phyloP scores from a whole-genome alignment of 2,888 invertebrate species.

The Pharmacophagus antenor region DNA sequence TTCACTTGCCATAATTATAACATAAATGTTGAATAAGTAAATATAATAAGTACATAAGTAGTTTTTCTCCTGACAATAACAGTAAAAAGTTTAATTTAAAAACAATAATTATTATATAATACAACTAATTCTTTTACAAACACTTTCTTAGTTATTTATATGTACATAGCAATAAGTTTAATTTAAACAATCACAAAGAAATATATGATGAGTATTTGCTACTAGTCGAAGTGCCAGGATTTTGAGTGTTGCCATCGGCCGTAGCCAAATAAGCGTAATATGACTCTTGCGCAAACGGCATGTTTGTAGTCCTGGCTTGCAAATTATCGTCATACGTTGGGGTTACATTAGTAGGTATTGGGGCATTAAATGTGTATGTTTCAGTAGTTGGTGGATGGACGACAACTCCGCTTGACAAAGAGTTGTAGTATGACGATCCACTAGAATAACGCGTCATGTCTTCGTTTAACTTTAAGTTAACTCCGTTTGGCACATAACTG shows the following conservation, averaged over 20 bases:
- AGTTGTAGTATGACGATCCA: conserved; percentile 59
- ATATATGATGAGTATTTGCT: conserved; percentile 69
- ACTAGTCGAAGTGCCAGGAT: conserved; percentile 45
- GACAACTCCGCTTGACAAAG: conserved; percentile 53
- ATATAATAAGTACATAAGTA: conserved; percentile 1
- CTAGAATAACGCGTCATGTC: conserved; percentile 59
- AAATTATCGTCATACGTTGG: conserved; percentile 65
- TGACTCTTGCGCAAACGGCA: conserved; percentile 59
- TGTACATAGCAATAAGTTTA: conserved; percentile 5
- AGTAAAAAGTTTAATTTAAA: neutral
- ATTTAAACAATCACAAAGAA: conserved; percentile 49
- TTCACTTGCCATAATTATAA: neutral
- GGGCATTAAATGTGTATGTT: conserved; percentile 52
- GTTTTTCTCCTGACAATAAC: neutral
- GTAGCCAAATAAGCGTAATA: conserved; percentile 61
- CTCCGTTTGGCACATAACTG: conserved; percentile 70
- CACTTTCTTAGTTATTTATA: conserved; percentile 5
- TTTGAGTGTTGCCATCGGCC: conserved; percentile 53
- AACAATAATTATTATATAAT: neutral
- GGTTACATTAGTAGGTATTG: conserved; percentile 49
- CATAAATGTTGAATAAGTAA: neutral
- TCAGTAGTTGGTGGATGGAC: conserved; percentile 59
- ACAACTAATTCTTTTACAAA: neutral
- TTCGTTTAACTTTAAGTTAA: conserved; percentile 64
- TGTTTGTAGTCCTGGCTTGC: conserved; percentile 48